Conservation (phyloP, 2,113 vertebrate species). For the Gorilla gorilla region DNA sequence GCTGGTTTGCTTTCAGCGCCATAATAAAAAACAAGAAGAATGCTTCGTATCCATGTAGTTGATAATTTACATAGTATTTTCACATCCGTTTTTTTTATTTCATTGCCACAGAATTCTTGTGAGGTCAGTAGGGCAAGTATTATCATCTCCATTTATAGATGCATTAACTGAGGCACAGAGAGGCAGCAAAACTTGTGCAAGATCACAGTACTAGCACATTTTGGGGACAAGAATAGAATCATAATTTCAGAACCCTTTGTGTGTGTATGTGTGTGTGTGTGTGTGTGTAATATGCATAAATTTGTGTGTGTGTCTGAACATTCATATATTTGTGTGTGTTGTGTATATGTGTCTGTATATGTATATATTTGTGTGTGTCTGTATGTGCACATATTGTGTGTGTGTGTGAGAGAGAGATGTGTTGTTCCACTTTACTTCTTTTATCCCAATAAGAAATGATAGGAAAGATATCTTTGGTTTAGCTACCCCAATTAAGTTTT, state of each 20-base stretch:
- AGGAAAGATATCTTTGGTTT: neutral
- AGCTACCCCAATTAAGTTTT: neutral
- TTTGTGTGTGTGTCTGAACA: neutral
- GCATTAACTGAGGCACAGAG: neutral
- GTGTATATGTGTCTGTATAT: neutral
- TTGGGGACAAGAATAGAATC: neutral
- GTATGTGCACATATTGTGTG: neutral
- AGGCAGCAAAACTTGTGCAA: neutral
- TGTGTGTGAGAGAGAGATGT: neutral
- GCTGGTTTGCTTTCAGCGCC: neutral
- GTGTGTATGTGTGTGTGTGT: neutral
- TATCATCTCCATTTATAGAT: neutral
- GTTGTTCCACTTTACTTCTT: neutral
- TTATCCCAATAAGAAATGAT: neutral
- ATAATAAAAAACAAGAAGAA: neutral
- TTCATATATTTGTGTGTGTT: neutral
- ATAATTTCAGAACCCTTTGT: neutral
- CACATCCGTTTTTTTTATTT: neutral
- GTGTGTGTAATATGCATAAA: no score
- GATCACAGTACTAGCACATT: no score
- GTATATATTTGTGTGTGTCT: neutral
- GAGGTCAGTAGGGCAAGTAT: neutral
- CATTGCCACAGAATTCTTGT: neutral
- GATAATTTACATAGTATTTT: neutral
- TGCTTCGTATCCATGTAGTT: neutral